Evolutionary conservation across 2,888 invertebrate genomes (phyloP), one percentile per base, ranked within the genome.

Genomic region (Trisateles emortualis): DNA sequence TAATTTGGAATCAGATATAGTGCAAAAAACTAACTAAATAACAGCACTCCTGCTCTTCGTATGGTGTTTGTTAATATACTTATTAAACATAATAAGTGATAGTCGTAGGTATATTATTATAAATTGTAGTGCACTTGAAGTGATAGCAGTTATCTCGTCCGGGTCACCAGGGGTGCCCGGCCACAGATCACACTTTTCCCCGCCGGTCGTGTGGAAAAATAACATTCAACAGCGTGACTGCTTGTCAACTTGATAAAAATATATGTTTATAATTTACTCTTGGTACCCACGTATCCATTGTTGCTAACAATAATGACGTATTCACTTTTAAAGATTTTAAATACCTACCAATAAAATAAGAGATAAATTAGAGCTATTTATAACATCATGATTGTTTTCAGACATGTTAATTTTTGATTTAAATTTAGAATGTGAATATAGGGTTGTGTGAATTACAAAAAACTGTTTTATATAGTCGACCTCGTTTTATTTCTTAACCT

Each of bases 91-190:
- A 60, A 52, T 46, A 51, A 55, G 59, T 53, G 46, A 19, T 19
- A 19, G 19, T 5, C 19, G 19, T 19, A 2, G 26, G 45, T 62
- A 59, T 65, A 62, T 68, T 64, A 68, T 59, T 72, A 68, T 78
- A 73, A 69, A 68, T 72, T 64, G 66, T 76, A 60, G 63, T 80
- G 81, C 80, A 81, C 80, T 81, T 79, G 77, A 72, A 75, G 78
- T 67, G 79, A 79, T 71, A 71, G 60, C 45, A 16, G 56, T 59
- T 77, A 79, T 81, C 80, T 74, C 71, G 81, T 81, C 81, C 81
- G 81, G 81, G 81, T 81, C 80, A 79, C 56, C 14, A 48, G 44
- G 65, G 66, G 58, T 65, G 53, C 53, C 47, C 55, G 65, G 56
- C 51, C 72, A 77, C 53, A 68, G 76, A 68, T 76, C 76, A 66